phyloP scores from a whole-genome alignment of 2,113 vertebrate genomes.

The Arvicanthis niloticus region DNA sequence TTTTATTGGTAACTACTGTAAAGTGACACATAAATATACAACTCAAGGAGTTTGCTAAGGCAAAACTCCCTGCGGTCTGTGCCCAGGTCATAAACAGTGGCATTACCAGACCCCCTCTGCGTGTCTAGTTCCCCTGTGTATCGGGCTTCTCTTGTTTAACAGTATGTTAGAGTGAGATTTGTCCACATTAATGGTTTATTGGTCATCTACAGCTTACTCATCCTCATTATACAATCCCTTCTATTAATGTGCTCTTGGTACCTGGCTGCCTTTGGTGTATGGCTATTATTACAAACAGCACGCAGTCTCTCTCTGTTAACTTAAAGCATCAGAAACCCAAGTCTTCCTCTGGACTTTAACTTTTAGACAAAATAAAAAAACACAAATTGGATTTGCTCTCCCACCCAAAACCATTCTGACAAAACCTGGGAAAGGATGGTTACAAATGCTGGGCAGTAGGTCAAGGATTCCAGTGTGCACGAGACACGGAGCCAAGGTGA shows the following conservation, averaged over 20 bases:
- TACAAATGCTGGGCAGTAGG: background rate
- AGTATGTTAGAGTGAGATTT: background rate
- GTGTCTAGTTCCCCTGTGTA: background rate
- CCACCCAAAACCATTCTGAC: background rate
- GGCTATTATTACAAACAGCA: background rate
- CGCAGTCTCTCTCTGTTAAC: background rate
- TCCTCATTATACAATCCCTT: background rate
- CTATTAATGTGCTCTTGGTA: background rate
- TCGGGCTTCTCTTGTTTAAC: background rate
- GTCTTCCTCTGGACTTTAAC: background rate
- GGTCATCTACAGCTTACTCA: background rate
- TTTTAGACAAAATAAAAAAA: conserved; percentile 35
- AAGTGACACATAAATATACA: background rate
- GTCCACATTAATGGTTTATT: background rate
- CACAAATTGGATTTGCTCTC: background rate
- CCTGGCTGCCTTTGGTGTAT: background rate
- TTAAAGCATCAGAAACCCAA: background rate
- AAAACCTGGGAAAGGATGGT: background rate
- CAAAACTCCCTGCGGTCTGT: background rate
- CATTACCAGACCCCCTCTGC: background rate
- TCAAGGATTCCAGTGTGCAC: background rate
- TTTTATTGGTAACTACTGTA: background rate
- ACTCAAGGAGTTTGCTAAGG: conserved; percentile 1
- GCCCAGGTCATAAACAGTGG: background rate
- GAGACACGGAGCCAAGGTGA: background rate